Conservation (phyloP, 2,797 vertebrate species). For the Oreonectes daqikongensis region DNA sequence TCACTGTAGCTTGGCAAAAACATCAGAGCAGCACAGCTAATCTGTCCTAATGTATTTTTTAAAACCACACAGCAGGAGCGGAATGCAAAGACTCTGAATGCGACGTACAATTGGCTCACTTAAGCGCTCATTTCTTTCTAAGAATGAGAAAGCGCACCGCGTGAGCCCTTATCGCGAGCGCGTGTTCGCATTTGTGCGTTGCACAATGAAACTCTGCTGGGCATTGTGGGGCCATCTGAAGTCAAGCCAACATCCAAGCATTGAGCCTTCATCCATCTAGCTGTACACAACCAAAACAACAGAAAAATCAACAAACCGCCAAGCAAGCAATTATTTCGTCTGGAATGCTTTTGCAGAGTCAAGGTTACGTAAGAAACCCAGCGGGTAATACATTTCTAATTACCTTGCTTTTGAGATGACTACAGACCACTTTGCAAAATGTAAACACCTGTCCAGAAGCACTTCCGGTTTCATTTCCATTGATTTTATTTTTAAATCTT, state of each 20-base stretch:
- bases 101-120: constrained; percentile 35
- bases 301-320: constrained; percentile 42
- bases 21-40: constrained; percentile 65
- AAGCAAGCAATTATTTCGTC: constrained; percentile 40
- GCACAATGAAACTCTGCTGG: constrained; percentile 52
- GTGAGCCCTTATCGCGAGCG: constrained; percentile 33
- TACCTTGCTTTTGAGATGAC: neutral
- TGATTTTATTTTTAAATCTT: too few relatives aligned
- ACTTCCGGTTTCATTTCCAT: too few relatives aligned
- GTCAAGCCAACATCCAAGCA: constrained; percentile 51
- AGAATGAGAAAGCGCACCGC: constrained; percentile 39
- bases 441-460: too few relatives aligned
- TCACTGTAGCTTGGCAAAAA: constrained; percentile 52
- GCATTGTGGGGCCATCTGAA: constrained; percentile 47
- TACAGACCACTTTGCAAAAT: too few relatives aligned
- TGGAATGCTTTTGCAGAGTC: constrained; percentile 17
- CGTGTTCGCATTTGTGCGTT: constrained; percentile 53
- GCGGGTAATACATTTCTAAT: constrained; percentile 24
- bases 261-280: constrained; percentile 49
- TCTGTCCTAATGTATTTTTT: constrained; percentile 61
- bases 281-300: constrained; percentile 57
- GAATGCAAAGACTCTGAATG: constrained; percentile 58
- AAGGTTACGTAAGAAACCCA: constrained; percentile 37
- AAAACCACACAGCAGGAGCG: constrained; percentile 57
- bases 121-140: constrained; percentile 35